These are phyloP conservation scores for Guaruba guarouba DNA, from an alignment of 2,113 vertebrate species.

Conservation along the genomic window DNA sequence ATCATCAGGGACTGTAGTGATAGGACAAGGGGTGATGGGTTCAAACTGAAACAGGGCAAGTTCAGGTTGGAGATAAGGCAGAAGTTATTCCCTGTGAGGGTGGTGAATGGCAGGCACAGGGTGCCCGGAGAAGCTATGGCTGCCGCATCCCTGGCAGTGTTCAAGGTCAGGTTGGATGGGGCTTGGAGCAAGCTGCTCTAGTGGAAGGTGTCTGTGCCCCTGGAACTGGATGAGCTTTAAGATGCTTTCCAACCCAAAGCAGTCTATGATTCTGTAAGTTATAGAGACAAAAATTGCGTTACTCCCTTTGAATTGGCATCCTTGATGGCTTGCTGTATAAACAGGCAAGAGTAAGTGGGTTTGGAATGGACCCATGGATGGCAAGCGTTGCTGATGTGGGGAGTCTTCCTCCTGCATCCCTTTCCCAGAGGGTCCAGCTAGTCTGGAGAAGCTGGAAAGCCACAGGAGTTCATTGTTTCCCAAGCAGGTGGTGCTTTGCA, in stretches of 20 bases:
- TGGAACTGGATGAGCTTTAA: background rate
- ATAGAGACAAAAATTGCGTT: background rate
- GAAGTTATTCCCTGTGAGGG: too few species aligned
- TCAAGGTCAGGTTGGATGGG: background rate
- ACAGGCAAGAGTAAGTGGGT: fast-evolving
- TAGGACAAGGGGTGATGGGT: background rate
- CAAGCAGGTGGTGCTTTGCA: conserved; percentile 51
- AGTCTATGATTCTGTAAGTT: background rate
- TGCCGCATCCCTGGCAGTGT: background rate
- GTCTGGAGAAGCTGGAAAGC: background rate
- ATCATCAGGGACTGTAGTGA: background rate
- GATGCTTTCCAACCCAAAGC: background rate
- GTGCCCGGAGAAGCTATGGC: background rate
- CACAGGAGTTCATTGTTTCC: conserved; percentile 47
- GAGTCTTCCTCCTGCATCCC: background rate
- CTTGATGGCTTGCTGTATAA: background rate
- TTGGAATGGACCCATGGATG: background rate
- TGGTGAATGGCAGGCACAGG: too few species aligned
- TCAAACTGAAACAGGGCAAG: too few species aligned
- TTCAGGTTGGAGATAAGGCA: too few species aligned
- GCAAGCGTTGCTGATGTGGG: background rate
- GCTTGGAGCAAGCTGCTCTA: background rate
- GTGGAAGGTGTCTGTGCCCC: background rate
- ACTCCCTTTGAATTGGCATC: background rate
- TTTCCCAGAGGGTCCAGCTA: background rate